Conservation (phyloP, 2,888 invertebrate genomes). For the Gastrophysa polygoni region DNA sequence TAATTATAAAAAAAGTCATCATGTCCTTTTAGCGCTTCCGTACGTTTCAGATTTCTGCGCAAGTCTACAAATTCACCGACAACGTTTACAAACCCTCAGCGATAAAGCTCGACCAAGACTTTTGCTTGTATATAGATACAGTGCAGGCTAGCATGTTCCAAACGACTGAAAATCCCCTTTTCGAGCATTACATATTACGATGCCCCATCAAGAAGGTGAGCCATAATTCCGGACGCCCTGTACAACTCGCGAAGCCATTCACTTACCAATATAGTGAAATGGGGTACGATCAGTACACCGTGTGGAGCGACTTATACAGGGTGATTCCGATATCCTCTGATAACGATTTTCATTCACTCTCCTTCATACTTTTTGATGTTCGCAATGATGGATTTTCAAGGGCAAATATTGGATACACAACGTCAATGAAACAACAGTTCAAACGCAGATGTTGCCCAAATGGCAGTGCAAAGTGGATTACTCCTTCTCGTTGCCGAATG, state of each 20-base stretch:
- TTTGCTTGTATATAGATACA: constrained; percentile 6
- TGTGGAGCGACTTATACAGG: too few species aligned
- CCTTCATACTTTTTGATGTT: too few species aligned
- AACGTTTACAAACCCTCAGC: constrained; percentile 11
- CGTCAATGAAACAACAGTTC: constrained; percentile 13
- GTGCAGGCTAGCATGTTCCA: constrained; percentile 3
- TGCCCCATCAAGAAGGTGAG: constrained; percentile 17
- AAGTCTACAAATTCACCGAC: constrained; percentile 19
- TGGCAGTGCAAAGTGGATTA: constrained; percentile 13
- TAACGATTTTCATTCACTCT: not conserved
- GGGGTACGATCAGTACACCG: too few species aligned
- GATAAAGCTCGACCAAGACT: constrained; percentile 9
- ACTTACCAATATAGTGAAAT: too few species aligned
- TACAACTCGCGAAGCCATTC: too few species aligned
- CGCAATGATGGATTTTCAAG: constrained; percentile 3
- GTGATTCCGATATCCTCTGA: not conserved
- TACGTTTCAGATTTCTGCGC: constrained; percentile 8
- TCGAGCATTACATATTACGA: constrained; percentile 3
- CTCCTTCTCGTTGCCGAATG: not conserved
- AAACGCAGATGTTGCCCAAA: constrained; percentile 7
- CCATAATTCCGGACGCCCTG: not conserved
- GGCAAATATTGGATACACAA: constrained; percentile 13
- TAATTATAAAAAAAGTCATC: too few species aligned
- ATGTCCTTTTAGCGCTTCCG: not conserved
- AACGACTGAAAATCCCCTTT: not conserved